Percentiles rank a stretch among this genome's conserved stretches.
These are phyloP conservation scores for Merops nubicus DNA, from an alignment of 2,113 vertebrate genomes.

Conservation along the genomic window DNA sequence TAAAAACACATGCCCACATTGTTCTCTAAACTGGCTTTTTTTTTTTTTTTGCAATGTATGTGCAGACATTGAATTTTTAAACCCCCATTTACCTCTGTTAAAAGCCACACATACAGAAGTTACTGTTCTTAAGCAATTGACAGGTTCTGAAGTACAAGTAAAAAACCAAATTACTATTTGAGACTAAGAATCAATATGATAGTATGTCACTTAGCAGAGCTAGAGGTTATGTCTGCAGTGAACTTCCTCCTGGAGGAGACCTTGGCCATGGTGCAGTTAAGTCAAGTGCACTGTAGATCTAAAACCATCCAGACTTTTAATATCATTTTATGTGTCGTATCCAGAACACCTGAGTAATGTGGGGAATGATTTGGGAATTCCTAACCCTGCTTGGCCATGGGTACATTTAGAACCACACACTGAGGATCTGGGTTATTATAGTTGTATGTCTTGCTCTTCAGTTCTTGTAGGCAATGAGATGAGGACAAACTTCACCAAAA, in stretches of 20 bases:
- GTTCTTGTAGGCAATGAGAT: not conserved
- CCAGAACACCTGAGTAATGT: not conserved
- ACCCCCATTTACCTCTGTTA: not conserved
- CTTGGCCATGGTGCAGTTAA: not conserved
- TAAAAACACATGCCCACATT: constrained; percentile 77
- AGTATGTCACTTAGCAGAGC: not conserved
- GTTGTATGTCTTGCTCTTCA: not conserved
- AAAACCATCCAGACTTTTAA: not conserved
- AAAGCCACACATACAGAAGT: not conserved
- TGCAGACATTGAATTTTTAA: constrained; percentile 46
- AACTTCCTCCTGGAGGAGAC: not conserved
- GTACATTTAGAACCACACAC: not conserved
- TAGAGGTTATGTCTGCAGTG: not conserved
- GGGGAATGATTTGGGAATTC: not conserved
- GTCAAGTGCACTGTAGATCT: not conserved
- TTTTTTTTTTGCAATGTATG: constrained; percentile 18
- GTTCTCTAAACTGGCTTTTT: constrained; percentile 56
- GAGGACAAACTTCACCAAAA: not conserved
- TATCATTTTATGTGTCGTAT: not conserved
- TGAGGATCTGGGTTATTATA: not conserved
- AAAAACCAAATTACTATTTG: not conserved
- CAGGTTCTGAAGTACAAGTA: not conserved
- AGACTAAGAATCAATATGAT: not conserved
- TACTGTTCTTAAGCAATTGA: not conserved
- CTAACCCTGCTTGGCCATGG: not conserved